Percentiles rank a stretch among this genome's conserved stretches.
Conservation (phyloP, 1,140 invertebrate species). For the Drosophila mayri region DNA sequence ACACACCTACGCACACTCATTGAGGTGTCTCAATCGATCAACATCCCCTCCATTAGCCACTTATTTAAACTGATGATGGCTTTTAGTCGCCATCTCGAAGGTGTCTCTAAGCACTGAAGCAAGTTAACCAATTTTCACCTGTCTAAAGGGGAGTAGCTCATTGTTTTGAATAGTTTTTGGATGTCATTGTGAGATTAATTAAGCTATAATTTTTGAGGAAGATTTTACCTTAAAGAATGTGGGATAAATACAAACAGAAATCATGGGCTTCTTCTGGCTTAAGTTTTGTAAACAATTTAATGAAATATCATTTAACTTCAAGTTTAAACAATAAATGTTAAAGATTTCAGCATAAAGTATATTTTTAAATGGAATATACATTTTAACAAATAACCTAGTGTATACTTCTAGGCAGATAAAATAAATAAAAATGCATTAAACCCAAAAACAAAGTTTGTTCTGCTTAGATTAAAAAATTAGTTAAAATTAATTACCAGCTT, state of each 20-base stretch:
- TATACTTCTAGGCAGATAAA: constrained; percentile 1
- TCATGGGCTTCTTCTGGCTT: background rate
- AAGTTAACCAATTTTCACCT: constrained; percentile 1
- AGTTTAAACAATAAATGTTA: background rate
- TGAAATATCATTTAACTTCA: rapidly evolving
- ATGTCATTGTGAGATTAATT: too few relatives aligned
- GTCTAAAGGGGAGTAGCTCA: background rate
- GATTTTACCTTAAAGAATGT: background rate
- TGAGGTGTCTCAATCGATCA: constrained; percentile 18
- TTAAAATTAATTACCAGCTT: background rate
- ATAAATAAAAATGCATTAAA: background rate
- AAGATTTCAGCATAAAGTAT: background rate
- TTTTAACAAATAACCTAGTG: background rate
- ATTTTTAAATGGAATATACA: background rate
- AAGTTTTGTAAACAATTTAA: background rate
- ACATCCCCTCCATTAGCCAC: background rate
- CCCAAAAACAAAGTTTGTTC: background rate
- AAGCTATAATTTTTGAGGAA: too few relatives aligned
- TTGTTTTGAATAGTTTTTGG: background rate
- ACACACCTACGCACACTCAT: background rate
- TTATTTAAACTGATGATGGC: constrained; percentile 1
- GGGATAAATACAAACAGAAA: background rate
- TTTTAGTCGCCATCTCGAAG: background rate
- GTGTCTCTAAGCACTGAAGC: background rate
- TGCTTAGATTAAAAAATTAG: background rate